Evolutionary conservation across 2,888 invertebrate genomes (phyloP), one percentile per base, ranked within the genome.

Genomic region (Pachydiplax longipennis): DNA sequence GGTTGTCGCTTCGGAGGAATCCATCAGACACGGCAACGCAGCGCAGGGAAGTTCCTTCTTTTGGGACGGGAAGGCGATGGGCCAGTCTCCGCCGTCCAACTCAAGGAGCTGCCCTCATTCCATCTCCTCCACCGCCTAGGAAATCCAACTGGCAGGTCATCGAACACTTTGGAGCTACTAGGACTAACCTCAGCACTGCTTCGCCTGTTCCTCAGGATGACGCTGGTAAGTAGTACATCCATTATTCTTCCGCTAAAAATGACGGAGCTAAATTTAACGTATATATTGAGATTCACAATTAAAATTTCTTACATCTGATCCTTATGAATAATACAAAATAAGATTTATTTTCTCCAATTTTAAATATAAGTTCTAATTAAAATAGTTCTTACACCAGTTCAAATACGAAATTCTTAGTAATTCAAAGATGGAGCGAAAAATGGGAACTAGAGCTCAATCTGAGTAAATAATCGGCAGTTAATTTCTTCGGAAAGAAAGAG

Each of bases 91-190:
- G 93, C 93, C 81, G 94, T 93, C 40, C 93, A 92, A 90, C 94
- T 92, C 93, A 95, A 91, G 94, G 95, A 91, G 93, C 96, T 92
- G 94, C 93, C 93, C 91, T 90, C 80, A 61, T 73, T 25, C 95
- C 96, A 81, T 96, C 96, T 35, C 82, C 91, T 0, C 90, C 92
- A 37, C 96, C 96, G 2, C 95, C 96, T 4, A 96, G 96, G 94
- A 97, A 97, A 94, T 97, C 97, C 93, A 98, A 98, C 94, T 98
- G 98, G 98, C 97, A 98, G 94, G 98, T 98, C 92, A 98, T 98
- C 93, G 97, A 98, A 94, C 98, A 98, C 94, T 98, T 97, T 94
- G 96, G 96, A 91, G 95, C 95, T 37, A 93, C 93, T 10, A 90
- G 95, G 94, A 91, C 95, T 95, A 48, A 90, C 90, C n/a, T 81